A percentile compares a stretch with the other conserved stretches of the same genome.
Evolutionary conservation across 1,140 invertebrate genomes (phyloP).

Genomic region (Oscheius sp.): DNA sequence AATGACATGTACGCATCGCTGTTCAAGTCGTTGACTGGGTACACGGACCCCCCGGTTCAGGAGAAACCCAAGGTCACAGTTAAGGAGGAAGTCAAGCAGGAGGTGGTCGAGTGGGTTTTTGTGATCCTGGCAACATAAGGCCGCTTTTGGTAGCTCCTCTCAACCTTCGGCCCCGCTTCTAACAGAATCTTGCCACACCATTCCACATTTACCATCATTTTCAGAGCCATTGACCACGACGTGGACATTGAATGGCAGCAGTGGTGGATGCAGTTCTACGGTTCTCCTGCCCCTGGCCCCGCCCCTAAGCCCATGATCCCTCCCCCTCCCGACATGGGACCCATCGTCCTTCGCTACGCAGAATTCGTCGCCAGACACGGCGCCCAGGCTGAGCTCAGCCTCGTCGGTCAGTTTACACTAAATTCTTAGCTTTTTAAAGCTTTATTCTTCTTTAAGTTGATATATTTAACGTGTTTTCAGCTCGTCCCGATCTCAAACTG

Average conservation of each 20-base stretch:
- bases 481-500: slow-evolving; percentile 20
- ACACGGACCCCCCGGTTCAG: neutral
- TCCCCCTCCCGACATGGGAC: slow-evolving; percentile 33
- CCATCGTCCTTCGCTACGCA: slow-evolving; percentile 18
- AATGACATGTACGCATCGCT: slow-evolving; percentile 41
- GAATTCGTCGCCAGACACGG: slow-evolving; percentile 20
- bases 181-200: neutral
- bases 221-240: neutral
- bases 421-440: neutral
- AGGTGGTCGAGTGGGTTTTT: too few species aligned
- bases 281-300: neutral
- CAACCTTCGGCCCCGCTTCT: neutral
- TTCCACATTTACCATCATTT: neutral
- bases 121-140: neutral
- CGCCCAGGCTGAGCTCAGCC: slow-evolving; percentile 6
- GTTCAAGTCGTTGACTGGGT: slow-evolving; percentile 36
- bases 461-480: slow-evolving; percentile 12
- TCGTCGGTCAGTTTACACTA: slow-evolving; percentile 3
- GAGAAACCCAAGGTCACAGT: too few species aligned
- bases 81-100: too few species aligned
- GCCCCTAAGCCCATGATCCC: slow-evolving; percentile 17
- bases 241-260: slow-evolving; percentile 24
- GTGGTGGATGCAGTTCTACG: slow-evolving; percentile 32
- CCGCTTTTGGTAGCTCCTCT: neutral
- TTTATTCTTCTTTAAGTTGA: neutral